These are phyloP conservation scores for Zosterops lateralis DNA, from an alignment of 2,113 vertebrate species.

Conservation along the genomic window DNA sequence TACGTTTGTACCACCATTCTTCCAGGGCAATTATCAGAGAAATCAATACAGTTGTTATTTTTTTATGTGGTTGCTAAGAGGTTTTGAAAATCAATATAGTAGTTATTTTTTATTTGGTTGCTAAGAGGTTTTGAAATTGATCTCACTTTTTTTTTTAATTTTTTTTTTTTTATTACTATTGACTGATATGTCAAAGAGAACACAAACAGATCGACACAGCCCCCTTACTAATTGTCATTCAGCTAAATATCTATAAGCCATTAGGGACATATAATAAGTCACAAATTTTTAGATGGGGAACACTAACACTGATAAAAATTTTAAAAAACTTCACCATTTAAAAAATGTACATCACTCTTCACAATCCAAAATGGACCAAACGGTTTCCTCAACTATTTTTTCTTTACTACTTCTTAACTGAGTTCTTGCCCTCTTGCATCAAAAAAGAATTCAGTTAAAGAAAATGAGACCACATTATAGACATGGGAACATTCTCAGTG, in stretches of 20 bases:
- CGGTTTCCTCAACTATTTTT: not conserved
- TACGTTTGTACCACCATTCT: not conserved
- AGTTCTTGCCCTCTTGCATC: not conserved
- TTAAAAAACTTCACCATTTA: not conserved
- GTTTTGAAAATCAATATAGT: constrained; percentile 41
- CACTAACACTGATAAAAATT: not conserved
- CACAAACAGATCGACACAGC: constrained; percentile 35
- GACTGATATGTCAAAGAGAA: not conserved
- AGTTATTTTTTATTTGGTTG: constrained; percentile 46
- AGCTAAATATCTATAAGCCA: constrained; percentile 21
- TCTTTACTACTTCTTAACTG: not conserved
- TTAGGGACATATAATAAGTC: not conserved
- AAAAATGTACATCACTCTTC: not conserved
- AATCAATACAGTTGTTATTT: constrained; percentile 56
- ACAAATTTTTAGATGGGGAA: not conserved
- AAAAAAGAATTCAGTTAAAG: not conserved
- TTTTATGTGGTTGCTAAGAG: constrained; percentile 39
- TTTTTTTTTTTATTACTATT: not conserved
- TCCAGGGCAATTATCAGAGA: constrained; percentile 50
- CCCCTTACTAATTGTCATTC: constrained; percentile 24
- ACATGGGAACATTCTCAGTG: not conserved
- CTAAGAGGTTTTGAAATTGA: constrained; percentile 56
- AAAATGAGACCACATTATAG: not conserved
- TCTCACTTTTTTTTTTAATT: not conserved
- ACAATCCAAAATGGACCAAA: not conserved